Conservation (phyloP, 2,888 invertebrate species). For the Reticulitermes lucifugus region DNA sequence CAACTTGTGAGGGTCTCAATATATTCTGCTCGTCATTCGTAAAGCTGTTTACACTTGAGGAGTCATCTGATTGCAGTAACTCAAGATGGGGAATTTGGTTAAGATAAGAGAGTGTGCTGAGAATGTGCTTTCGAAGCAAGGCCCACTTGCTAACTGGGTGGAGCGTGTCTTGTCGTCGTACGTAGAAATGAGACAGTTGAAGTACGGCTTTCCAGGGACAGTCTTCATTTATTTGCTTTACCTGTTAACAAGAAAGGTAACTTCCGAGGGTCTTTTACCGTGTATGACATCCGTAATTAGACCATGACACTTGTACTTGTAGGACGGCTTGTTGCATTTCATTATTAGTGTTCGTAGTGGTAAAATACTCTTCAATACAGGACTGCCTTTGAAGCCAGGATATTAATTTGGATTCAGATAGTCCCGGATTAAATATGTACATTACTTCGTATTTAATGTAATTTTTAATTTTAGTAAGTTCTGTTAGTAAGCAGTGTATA, state of each 20-base stretch:
- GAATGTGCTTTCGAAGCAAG: not conserved
- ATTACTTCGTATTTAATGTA: too few species aligned
- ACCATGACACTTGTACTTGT: not conserved
- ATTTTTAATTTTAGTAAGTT: too few species aligned
- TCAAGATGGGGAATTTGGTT: not conserved
- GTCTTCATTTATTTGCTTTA: not conserved
- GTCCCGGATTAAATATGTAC: too few species aligned
- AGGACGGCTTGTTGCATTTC: not conserved
- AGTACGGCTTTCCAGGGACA: not conserved
- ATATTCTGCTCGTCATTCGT: not conserved
- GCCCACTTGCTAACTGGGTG: slow-evolving; percentile 2
- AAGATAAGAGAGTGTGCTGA: slow-evolving; percentile 20
- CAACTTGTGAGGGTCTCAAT: not conserved
- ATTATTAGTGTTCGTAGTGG: too few species aligned
- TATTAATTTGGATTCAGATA: too few species aligned
- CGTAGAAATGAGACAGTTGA: not conserved
- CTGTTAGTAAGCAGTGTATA: too few species aligned
- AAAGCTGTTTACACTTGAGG: not conserved
- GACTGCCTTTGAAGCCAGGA: too few species aligned
- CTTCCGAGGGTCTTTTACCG: not conserved
- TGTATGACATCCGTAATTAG: not conserved
- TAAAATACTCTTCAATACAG: too few species aligned
- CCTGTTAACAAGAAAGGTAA: not conserved
- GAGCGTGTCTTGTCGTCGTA: not conserved
- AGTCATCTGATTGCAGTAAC: slow-evolving; percentile 16